Evolutionary conservation across 2,888 invertebrate species (phyloP).

Genomic region (Elysia crispata): DNA sequence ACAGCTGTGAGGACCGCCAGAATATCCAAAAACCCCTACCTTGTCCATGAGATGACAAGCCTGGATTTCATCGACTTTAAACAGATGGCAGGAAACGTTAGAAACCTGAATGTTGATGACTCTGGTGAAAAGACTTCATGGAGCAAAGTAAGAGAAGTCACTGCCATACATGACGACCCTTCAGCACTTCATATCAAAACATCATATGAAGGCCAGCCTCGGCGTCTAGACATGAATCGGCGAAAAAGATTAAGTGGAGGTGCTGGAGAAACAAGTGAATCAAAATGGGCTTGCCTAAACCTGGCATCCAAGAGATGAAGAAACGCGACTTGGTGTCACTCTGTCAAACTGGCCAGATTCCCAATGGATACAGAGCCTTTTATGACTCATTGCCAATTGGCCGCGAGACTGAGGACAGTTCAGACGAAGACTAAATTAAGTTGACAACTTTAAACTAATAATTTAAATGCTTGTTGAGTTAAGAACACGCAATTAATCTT

Average conservation of each 20-base stretch:
- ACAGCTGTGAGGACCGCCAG: neutral
- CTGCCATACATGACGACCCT: neutral
- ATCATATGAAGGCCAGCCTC: neutral
- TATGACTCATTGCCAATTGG: neutral
- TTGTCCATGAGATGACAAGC: neutral
- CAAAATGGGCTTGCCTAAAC: neutral
- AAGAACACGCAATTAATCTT: too few species aligned
- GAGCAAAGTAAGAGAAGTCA: neutral
- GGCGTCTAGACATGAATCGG: neutral
- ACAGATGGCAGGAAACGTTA: neutral
- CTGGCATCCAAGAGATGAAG: neutral
- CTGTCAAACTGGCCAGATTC: neutral
- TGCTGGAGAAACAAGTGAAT: neutral
- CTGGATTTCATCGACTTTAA: slow-evolving; percentile 7
- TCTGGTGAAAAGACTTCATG: neutral
- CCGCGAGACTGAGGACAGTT: neutral
- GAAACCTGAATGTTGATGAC: neutral
- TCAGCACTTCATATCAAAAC: neutral
- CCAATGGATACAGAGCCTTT: neutral
- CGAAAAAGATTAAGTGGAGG: neutral
- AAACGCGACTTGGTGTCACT: neutral
- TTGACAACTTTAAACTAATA: too few species aligned
- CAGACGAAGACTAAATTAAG: neutral
- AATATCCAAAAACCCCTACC: neutral
- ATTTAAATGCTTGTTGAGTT: too few species aligned